These are phyloP conservation scores for Octodon degus DNA, from an alignment of 2,113 vertebrate species.

Conservation along the genomic window DNA sequence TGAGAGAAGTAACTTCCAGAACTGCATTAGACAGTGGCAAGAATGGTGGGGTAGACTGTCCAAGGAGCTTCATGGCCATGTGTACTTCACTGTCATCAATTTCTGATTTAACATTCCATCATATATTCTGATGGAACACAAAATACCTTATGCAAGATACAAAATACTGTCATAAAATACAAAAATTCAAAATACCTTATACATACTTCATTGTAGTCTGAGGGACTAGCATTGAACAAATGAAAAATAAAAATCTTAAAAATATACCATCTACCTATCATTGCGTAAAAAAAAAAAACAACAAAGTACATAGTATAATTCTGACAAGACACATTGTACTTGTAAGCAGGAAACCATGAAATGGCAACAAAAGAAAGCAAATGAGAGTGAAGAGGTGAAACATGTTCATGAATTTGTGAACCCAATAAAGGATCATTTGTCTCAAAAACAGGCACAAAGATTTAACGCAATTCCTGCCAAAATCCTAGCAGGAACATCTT, in stretches of 20 bases:
- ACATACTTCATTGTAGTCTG: background rate
- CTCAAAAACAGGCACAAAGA: background rate
- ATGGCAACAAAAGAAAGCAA: constrained; percentile 3
- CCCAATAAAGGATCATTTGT: background rate
- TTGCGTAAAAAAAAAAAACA: background rate
- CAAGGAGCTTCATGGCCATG: background rate
- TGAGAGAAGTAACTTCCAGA: background rate
- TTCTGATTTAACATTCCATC: background rate
- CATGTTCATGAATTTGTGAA: background rate
- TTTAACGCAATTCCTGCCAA: background rate
- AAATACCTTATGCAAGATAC: too few species aligned
- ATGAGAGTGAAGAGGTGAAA: background rate
- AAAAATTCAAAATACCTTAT: background rate
- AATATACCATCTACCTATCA: background rate
- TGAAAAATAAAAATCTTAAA: background rate
- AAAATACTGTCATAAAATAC: too few species aligned
- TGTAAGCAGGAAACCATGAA: background rate
- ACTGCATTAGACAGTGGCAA: background rate
- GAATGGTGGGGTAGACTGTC: background rate
- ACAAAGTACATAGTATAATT: background rate
- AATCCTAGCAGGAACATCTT: background rate
- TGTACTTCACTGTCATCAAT: too few species aligned
- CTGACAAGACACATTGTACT: background rate
- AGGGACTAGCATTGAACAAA: background rate
- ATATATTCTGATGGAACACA: background rate